Conservation (phyloP, 1,140 invertebrate genomes). For the Tetramorium alpestre region DNA sequence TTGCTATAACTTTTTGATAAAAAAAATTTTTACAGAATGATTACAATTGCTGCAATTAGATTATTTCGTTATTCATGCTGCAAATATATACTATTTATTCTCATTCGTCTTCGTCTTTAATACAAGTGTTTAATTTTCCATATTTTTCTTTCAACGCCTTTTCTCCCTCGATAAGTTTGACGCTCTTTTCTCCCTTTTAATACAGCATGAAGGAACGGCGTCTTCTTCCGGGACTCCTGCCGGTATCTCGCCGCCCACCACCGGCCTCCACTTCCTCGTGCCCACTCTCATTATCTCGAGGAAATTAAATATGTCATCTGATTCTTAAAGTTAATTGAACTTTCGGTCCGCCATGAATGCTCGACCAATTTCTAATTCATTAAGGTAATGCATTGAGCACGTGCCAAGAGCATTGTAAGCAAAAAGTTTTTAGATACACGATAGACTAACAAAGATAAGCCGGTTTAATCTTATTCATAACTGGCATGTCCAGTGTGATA, state of each 20-base stretch:
- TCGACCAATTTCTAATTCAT: slow-evolving; percentile 80
- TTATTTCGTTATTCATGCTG: not conserved
- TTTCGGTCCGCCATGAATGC: slow-evolving; percentile 75
- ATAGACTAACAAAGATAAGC: not conserved
- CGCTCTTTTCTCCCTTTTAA: slow-evolving; percentile 69
- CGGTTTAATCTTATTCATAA: not conserved
- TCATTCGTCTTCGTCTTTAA: not conserved
- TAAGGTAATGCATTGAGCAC: slow-evolving; percentile 77
- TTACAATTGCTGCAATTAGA: not conserved
- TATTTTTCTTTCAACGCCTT: slow-evolving; percentile 55
- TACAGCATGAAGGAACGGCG: slow-evolving; percentile 64
- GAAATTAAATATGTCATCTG: slow-evolving; percentile 84
- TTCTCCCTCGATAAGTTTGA: slow-evolving; percentile 76
- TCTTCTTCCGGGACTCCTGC: slow-evolving; percentile 79
- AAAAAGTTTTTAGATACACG: slow-evolving; percentile 4
- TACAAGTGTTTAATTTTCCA: slow-evolving; percentile 65
- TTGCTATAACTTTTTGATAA: not conserved
- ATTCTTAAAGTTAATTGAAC: slow-evolving; percentile 83
- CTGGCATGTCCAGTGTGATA: not conserved
- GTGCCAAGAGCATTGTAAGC: not conserved
- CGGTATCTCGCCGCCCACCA: slow-evolving; percentile 73
- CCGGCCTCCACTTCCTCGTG: slow-evolving; percentile 70
- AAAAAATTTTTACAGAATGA: not conserved
- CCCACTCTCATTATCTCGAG: slow-evolving; percentile 81
- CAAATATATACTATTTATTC: not conserved